Evolutionary conservation across 2,888 invertebrate species (phyloP), one percentile per base, ranked within the genome.

Genomic region (Nephrocerus scutellatus): DNA sequence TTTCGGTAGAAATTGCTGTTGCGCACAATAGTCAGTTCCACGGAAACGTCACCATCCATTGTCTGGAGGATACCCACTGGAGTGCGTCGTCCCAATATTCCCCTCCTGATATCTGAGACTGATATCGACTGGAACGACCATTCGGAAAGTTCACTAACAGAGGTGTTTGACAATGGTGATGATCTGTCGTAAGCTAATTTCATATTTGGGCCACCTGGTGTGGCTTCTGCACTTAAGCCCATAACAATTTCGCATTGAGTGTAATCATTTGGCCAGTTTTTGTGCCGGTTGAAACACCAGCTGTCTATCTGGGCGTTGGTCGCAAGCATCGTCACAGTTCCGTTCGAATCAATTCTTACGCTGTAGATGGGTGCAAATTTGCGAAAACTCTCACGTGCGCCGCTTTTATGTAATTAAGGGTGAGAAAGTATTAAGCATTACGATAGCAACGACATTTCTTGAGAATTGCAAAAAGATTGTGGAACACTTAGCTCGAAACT

Each of bases 231-330:
- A 16, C 29, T 22, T n/a, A 62, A 29, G 12, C 60, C 59, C 24
- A 67, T 25, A 8, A 53, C 39, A 5, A 67, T 51, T n/a, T 56
- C 55, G 34, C 67, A 68, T 6, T 46, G 44, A 9, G 61, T 43
- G 10, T 51, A 51, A 39, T 68, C 67, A 25, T 55, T 54, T 14
- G 68, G 68, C 68, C 68, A 68, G 47, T 64, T 57, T 10, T 47
- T 44, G 13, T 52, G 48, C 1, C 46, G 47, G 43, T 66, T 57
- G 19, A 55, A 48, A 35, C 67, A 67, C 65, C 65, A 66, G 3
- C 57, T 60, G 13, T 46, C 48, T 7, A 61, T 22, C 31, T 57
- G 55, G 3, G 55, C 49, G 38, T 66, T 57, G 8, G 44, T 50
- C 19, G 50, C 52, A 15, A 55, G 39, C 23, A 63, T 37, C 4